Evolutionary conservation across 92 coral and sea anemone species (phyloP), one percentile per base, ranked within the genome.

Genomic region (Porites cylindrica): DNA sequence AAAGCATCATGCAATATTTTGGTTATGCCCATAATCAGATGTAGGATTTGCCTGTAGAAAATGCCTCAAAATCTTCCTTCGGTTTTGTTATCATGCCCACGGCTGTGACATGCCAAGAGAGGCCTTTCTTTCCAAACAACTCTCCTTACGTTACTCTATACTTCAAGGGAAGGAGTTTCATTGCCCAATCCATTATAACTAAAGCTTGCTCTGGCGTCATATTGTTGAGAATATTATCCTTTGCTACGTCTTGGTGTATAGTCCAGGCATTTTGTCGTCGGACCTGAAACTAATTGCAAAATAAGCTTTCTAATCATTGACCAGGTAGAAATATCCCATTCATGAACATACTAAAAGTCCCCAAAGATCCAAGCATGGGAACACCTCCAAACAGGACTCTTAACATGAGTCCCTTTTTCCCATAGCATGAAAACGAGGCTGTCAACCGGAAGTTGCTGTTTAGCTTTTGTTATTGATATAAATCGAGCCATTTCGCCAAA

Each of bases 31-130:
- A 61, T 16, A 13, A 1, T 21, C 51, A 16, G 6, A 14, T 50
- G 6, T 50, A 12, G 32, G 69, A 29, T 56, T 2, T 20, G 43
- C 10, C 23, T 14, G 19, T 12, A 18, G 5, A 13, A 78, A 1
- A 63, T 80, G 65, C 76, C 88, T 85, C 88, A 51, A 63, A 63
- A 0, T 75, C 74, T 21, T 75, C 88, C 23, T 13, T 54, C 52
- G 38, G 53, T 76, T 76, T 85, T 1, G 88, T 75, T 29, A 85
- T 85, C 47, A 76, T n/a, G n/a, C n/a, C n/a, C n/a, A n/a, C 88
- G 6, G 88, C 82, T 18, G 88, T 69, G 62, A 85, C 88, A 47
- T 75, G 88, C 83, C 83, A 85, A 12, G 88, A 67, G 88, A 59
- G 88, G 10, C 88, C 82, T 63, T 76, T 85, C 66, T 85, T 85